Conservation (phyloP, 1,140 invertebrate genomes). For the Octopus bimaculoides region DNA sequence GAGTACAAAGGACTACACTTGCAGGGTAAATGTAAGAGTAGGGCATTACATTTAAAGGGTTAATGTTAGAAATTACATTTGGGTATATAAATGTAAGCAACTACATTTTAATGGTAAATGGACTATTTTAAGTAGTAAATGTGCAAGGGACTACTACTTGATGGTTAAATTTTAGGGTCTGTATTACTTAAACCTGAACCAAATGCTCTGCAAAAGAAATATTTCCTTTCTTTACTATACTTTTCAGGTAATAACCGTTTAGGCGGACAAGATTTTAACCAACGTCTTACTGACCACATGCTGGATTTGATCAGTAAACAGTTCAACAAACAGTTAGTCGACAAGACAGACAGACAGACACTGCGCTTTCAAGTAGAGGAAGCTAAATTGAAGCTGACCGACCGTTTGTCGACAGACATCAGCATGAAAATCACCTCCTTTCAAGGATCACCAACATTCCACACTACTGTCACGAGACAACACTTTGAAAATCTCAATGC, state of each 20-base stretch:
- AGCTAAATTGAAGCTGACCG: constrained; percentile 57
- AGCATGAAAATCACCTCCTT: constrained; percentile 47
- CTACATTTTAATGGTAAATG: no score
- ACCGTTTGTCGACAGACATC: constrained; percentile 38
- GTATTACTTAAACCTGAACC: no score
- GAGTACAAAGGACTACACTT: no score
- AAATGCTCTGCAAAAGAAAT: neutral
- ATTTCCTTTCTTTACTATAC: constrained; percentile 5
- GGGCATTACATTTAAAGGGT: no score
- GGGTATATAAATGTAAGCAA: no score
- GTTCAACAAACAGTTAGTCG: constrained; percentile 42
- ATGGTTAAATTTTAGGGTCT: no score
- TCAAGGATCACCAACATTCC: constrained; percentile 31
- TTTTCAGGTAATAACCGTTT: constrained; percentile 58
- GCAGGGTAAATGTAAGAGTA: no score
- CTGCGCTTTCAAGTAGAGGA: constrained; percentile 57
- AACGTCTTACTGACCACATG: constrained; percentile 52
- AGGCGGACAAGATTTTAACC: constrained; percentile 61
- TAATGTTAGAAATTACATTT: no score
- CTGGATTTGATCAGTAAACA: constrained; percentile 39
- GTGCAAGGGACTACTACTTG: no score
- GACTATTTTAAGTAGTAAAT: no score
- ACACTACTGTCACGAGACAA: constrained; percentile 39
- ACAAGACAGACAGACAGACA: constrained; percentile 59
- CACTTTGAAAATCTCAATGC: constrained; percentile 59